Base-by-base conservation (phyloP, 2,113 vertebrate species). In the Xiphophorus hellerii region DNA sequence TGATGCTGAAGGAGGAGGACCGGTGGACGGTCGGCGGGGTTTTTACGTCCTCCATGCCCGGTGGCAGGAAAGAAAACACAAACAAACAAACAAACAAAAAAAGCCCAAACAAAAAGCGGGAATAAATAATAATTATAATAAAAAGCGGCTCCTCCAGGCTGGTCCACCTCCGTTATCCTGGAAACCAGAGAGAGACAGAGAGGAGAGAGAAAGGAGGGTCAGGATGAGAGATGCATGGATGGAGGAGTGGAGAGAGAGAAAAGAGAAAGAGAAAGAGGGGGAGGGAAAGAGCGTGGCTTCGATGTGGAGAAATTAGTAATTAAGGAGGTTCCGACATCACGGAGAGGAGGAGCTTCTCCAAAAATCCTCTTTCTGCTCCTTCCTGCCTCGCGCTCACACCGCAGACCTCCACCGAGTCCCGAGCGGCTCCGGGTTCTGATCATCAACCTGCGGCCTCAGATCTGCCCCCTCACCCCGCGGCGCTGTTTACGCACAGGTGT, bases 1-100 rank as follows among this genome's bases (percentile, higher is more conserved):
- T 95, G 87, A 95, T 95, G 77, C 93, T 95, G 87, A 95, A 95
- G 80, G 93, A 94, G 84, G 93, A 94, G 78, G 93, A 94, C 77
- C 93, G 94, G 71, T 92, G 94, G 31, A 92, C 91, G 86, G 85
- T 89, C 79, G 90, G 89, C 54, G 86, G 90, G 69, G 94, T 92
- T 65, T 91, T 95, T 39, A 90, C 82, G 81, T 94, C 94, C 86
- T 92, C 94, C 93, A 94, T 94, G 81, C 77, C 88, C 85, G 85
- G 74, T 80, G 84, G 77, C 77, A 54, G 73, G 12, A 74, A 63
- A 37, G 33, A 20, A 67, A 67, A 20, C 39, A 67, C 5, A 39
- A 67, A 33, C 17, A 64, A 35, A 33, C n/a, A 20, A 63, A 30
- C n/a, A 63, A n/a, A 28, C 13, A 14, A 62, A 63, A 10, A 35